Base-by-base conservation (phyloP, 2,113 vertebrate genomes). In the Axis porcinus region DNA sequence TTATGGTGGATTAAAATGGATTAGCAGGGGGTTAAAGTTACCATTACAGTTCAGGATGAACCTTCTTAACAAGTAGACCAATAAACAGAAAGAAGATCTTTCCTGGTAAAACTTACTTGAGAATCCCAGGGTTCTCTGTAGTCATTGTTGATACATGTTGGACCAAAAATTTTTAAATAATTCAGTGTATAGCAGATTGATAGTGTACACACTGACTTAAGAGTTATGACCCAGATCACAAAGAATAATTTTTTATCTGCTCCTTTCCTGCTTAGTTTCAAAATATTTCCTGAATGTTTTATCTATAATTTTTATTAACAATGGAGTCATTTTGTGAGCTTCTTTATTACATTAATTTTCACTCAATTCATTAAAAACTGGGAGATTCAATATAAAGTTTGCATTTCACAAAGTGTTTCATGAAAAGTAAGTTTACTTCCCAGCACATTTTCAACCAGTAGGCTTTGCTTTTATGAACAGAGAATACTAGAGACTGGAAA, bases 291-390 rank as follows among this genome's bases (percentile, higher is more conserved):
- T 91, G 13, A 88, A 88, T 92, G 21, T 82, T 89, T 88, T 83
- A 88, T 28, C 27, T 90, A 50, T 67, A 94, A 84, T 50, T 95
- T 95, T 82, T 74, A 92, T 91, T 93, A 97, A 91, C 25, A 95
- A 33, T 76, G 47, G 33, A 70, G 13, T 70, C 36, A 96, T 83
- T 83, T 50, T 90, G 36, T 88, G 36, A 94, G 79, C 54, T 91
- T 81, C 76, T 87, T 62, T 67, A 87, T 81, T 88, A 95, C 45
- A 67, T 88, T 45, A 84, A 45, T 86, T 91, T 96, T 94, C 16
- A 91, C 3, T 10, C 7, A 91, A 58, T 25, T 95, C 33, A 94
- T 92, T n/a, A n/a, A n/a, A 70, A 91, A 91, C 16, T 50, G 40
- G 36, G 54, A 85, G 17, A 93, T 25, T 21, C 3, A 43, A 92